Evolutionary conservation across 2,888 invertebrate genomes (phyloP).

Genomic region (Serrognathus titanus): DNA sequence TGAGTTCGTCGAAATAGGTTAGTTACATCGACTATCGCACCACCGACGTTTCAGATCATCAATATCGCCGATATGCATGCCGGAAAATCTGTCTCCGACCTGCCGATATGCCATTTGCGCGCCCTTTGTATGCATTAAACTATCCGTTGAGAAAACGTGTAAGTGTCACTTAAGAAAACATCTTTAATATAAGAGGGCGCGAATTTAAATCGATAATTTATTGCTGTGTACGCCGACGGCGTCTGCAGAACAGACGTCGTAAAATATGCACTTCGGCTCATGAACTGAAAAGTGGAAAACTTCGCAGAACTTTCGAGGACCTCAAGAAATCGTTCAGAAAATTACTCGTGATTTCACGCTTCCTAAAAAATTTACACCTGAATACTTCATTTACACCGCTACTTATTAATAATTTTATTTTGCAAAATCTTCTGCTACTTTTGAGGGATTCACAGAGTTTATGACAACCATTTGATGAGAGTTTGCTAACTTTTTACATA

Average conservation of each 20-base stretch:
- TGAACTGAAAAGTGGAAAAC: background rate
- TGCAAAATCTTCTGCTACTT: too few species aligned
- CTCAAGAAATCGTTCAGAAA: background rate
- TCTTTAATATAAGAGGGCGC: too few species aligned
- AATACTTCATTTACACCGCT: background rate
- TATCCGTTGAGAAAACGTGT: background rate
- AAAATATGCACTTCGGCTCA: background rate
- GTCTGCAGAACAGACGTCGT: background rate
- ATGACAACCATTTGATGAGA: too few species aligned
- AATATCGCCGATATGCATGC: background rate
- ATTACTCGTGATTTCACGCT: background rate
- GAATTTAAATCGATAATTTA: background rate
- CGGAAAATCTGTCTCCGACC: background rate
- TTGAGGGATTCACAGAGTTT: too few species aligned
- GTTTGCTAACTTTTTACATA: too few species aligned
- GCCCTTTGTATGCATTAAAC: background rate
- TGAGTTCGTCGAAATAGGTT: background rate
- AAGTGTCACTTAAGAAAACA: too few species aligned
- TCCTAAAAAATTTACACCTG: background rate
- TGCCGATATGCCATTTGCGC: background rate
- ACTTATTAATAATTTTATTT: background rate
- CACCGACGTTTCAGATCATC: background rate
- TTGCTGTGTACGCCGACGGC: background rate
- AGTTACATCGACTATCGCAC: background rate
- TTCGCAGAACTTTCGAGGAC: background rate